Evolutionary conservation across 2,797 vertebrate genomes (phyloP), one percentile per base, ranked within the genome.

Genomic region (Gastrophryne carolinensis): DNA sequence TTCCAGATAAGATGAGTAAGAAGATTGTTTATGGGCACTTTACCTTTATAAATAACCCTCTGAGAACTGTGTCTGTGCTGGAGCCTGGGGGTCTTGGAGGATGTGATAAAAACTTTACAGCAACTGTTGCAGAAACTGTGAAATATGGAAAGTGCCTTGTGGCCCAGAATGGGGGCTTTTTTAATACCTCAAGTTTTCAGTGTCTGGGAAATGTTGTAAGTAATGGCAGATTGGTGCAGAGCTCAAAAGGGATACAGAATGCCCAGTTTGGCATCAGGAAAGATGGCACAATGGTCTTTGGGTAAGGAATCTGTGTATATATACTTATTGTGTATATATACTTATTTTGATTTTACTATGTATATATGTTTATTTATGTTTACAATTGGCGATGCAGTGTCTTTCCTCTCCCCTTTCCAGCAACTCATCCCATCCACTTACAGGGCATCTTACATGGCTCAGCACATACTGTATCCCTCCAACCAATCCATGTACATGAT

Each of bases 191-290:
- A 0, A 80, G 73, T 0, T 82, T 84, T 2, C 4, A 75, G 4
- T 98, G 97, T 82, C 76, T 95, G 5, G 97, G 97, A 5, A 96
- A 96, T 12, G 79, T 98, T 44, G 93, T 98, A 84, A 98, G 96
- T 49, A 70, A 94, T 5, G 90, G 92, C 6, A 84, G 70, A 69
- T 61, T 82, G 85, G 94, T 95, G 79, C 85, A 44, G 73, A 86
- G 91, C 84, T 90, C 94, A 6, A 73, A 80, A 7, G 96, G 97
- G 0, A 17, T 96, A 50, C 95, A 96, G 82, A 98, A 98, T 0
- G 95, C 95, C n/a, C 95, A 97, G 87, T 99, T 98, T 81, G 97
- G 97, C 50, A 96, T 99, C 84, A 90, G 92, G 81, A 89, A 79
- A 77, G 93, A 98, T 44, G 97, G 97, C 54, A 95, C 89, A 2